Conservation (phyloP, 2,888 invertebrate genomes). For the Noctua janthe region DNA sequence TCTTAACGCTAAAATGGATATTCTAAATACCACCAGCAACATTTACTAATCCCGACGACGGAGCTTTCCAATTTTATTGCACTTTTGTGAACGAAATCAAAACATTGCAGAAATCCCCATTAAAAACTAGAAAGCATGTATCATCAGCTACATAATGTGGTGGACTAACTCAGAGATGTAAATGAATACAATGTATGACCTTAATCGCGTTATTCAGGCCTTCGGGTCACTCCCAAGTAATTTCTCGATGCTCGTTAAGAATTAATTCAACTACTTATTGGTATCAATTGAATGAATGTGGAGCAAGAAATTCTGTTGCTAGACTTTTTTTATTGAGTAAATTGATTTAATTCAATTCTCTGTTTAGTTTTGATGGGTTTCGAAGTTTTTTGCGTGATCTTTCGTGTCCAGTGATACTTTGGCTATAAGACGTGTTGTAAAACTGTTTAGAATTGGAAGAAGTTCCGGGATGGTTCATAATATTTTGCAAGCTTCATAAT, state of each 20-base stretch:
- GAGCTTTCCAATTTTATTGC: neutral
- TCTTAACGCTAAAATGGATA: neutral
- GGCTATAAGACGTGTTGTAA: neutral
- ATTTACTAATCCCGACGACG: neutral
- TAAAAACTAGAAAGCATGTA: constrained; percentile 64
- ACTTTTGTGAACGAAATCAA: constrained; percentile 5
- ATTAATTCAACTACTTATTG: constrained; percentile 79
- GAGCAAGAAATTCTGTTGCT: constrained; percentile 69
- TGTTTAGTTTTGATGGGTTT: constrained; percentile 59
- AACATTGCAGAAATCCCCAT: constrained; percentile 34
- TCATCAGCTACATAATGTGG: constrained; percentile 53
- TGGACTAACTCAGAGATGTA: constrained; percentile 64
- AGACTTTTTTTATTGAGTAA: constrained; percentile 54
- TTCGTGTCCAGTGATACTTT: constrained; percentile 24
- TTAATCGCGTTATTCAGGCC: constrained; percentile 75
- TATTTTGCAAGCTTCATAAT: neutral
- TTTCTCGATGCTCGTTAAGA: constrained; percentile 75
- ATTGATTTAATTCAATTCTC: constrained; percentile 62
- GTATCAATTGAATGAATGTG: constrained; percentile 75
- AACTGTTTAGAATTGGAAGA: constrained; percentile 7
- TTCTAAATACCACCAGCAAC: neutral
- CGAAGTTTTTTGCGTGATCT: constrained; percentile 8
- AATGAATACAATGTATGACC: constrained; percentile 74
- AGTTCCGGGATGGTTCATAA: constrained; percentile 39
- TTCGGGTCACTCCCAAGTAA: constrained; percentile 67